A percentile compares a stretch with the other conserved stretches of the same genome.
These are phyloP conservation scores for Epistrophella euchroma DNA, from an alignment of 2,888 invertebrate genomes.

Conservation along the genomic window DNA sequence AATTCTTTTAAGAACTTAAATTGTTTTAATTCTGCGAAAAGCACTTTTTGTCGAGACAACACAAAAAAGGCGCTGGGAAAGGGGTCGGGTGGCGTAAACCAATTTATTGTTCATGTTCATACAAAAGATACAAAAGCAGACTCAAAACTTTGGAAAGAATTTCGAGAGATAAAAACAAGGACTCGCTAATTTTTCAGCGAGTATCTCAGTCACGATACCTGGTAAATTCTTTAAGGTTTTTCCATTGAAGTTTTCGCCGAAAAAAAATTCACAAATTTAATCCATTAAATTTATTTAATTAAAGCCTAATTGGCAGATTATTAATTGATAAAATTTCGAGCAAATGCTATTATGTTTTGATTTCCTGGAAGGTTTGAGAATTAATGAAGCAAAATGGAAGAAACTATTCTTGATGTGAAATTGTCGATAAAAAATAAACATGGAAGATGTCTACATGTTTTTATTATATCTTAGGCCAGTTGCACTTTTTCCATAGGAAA, in stretches of 20 bases:
- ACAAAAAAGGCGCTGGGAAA: neutral
- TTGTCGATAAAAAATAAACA: too few species aligned
- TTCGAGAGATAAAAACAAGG: neutral
- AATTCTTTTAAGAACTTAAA: neutral
- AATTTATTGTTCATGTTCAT: neutral
- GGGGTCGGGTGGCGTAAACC: neutral
- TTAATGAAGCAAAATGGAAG: neutral
- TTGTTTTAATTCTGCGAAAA: neutral
- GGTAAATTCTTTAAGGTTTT: neutral
- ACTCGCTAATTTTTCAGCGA: neutral
- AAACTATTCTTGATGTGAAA: neutral
- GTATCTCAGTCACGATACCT: neutral
- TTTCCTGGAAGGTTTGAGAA: neutral
- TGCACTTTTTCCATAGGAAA: too few species aligned
- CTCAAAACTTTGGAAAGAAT: neutral
- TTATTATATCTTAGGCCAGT: too few species aligned
- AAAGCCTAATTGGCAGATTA: constrained; percentile 40
- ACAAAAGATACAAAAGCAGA: constrained; percentile 14
- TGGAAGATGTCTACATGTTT: too few species aligned
- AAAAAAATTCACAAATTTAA: constrained; percentile 3
- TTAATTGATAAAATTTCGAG: constrained; percentile 39
- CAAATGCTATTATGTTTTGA: neutral
- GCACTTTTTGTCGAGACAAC: neutral
- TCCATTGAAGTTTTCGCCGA: neutral
- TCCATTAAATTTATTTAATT: constrained; percentile 52